Base-by-base conservation (phyloP, 2,888 invertebrate species). In the Epinotia demarniana region DNA sequence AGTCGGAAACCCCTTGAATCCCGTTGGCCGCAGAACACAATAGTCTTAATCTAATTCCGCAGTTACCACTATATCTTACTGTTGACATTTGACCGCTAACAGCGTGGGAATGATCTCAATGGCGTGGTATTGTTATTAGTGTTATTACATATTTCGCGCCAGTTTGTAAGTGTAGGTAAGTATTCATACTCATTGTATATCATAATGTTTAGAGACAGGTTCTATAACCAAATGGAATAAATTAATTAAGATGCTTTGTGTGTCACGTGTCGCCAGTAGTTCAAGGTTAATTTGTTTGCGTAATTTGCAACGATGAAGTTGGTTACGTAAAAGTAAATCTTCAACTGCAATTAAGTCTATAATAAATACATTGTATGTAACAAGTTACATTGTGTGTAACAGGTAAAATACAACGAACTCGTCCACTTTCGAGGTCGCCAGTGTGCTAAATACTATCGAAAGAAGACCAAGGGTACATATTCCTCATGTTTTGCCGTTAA, bases 81-180 rank as follows among this genome's bases (percentile, higher is more conserved):
- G 77, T 78, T 83, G 83, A 83, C 83, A 83, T 81, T 80, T 80
- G 81, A 82, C 83, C 83, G 75, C 77, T 70, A 72, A 78, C 78
- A 77, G 77, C 81, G 79, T 81, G 81, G 75, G 80, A 79, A 77
- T 66, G 78, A 79, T 80, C 79, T 77, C 77, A 80, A 64, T 79
- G 78, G 79, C 74, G 63, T 46, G 53, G 49, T 72, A 80, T 80
- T 79, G 80, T 81, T 79, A 82, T 80, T 77, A 76, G 49, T 0
- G 4, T n/a, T n/a, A n/a, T n/a, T n/a, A 12, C 13, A 80, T 81
- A 82, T 82, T 82, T 83, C 82, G 74, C 79, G 79, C 76, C 79
- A 81, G 77, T 82, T 83, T 81, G n/a, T n/a, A 81, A 13, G 63
- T 55, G 39, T 3, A 55, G 18, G 49, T 64, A 33, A 18, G 13